Percentiles rank a stretch among this genome's conserved stretches.
Evolutionary conservation across 2,888 invertebrate species (phyloP).

Genomic region (Amphipyra berbera): DNA sequence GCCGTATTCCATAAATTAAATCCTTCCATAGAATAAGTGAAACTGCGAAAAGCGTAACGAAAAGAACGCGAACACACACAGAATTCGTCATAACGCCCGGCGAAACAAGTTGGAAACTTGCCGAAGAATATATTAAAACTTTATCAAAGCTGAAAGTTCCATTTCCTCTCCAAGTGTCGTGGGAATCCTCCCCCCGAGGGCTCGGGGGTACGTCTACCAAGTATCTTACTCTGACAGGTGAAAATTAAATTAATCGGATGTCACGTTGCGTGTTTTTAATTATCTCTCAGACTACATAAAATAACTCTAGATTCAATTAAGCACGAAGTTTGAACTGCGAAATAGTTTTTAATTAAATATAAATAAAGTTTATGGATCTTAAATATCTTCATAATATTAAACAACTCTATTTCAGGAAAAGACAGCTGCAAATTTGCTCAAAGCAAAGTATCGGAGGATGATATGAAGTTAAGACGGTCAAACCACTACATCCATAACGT

Average conservation of each 20-base stretch:
- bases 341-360: conserved; percentile 35
- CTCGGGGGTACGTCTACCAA: conserved; percentile 36
- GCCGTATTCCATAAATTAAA: conserved; percentile 68
- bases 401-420: too few relatives aligned
- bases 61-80: conserved; percentile 68
- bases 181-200: conserved; percentile 65
- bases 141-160: conserved; percentile 87
- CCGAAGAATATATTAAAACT: conserved; percentile 90
- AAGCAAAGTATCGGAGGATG: neutral
- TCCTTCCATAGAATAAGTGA: conserved; percentile 63
- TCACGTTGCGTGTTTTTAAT: conserved; percentile 58
- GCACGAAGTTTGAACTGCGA: conserved; percentile 36
- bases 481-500: conserved; percentile 10
- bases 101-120: conserved; percentile 81
- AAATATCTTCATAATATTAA: conserved; percentile 2
- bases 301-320: conserved; percentile 53
- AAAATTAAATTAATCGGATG: conserved; percentile 70
- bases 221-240: conserved; percentile 54
- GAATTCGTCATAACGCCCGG: conserved; percentile 81
- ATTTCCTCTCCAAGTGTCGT: conserved; percentile 78
- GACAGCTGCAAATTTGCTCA: too few relatives aligned
- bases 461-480: conserved; percentile 1
- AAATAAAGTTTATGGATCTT: conserved; percentile 42
- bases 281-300: conserved; percentile 38
- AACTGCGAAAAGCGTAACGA: conserved; percentile 64